A percentile compares a stretch with the other conserved stretches of the same genome.
Evolutionary conservation across 1,140 invertebrate genomes (phyloP).

Genomic region (Drosophila insularis): DNA sequence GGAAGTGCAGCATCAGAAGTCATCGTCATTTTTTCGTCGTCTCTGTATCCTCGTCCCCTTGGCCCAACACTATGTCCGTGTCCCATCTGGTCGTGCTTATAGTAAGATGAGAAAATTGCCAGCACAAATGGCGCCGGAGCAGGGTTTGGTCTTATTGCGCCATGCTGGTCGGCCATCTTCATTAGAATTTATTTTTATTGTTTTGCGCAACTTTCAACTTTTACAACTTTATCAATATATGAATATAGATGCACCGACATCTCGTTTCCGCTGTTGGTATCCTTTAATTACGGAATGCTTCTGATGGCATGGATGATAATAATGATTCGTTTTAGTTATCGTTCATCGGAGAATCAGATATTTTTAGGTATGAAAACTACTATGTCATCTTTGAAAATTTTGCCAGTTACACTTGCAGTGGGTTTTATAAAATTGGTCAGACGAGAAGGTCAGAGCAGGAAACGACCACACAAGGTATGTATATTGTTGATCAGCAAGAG

Average conservation of each 20-base stretch:
- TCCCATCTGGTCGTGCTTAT: constrained; percentile 60
- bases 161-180: constrained; percentile 75
- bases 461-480: too few relatives aligned
- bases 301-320: constrained; percentile 10
- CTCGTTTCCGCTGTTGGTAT: constrained; percentile 30
- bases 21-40: constrained; percentile 31
- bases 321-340: not conserved
- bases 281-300: constrained; percentile 68
- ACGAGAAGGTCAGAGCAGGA: too few relatives aligned
- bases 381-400: too few relatives aligned
- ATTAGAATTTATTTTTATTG: constrained; percentile 81
- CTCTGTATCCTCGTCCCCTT: not conserved
- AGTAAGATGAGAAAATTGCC: constrained; percentile 73
- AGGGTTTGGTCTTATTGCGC: constrained; percentile 48
- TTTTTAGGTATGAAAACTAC: too few relatives aligned
- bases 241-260: constrained; percentile 67
- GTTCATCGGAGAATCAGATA: too few relatives aligned
- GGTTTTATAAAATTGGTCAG: not conserved
- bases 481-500: too few relatives aligned
- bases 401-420: too few relatives aligned
- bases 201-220: constrained; percentile 79
- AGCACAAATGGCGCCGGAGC: constrained; percentile 65
- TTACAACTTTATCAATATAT: constrained; percentile 81
- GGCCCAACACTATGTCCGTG: not conserved
- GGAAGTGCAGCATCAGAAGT: constrained; percentile 73